Percentiles rank a stretch among this genome's conserved stretches.
These are phyloP conservation scores for Monoplex corrugatus DNA, from an alignment of 2,888 invertebrate genomes.

Conservation along the genomic window DNA sequence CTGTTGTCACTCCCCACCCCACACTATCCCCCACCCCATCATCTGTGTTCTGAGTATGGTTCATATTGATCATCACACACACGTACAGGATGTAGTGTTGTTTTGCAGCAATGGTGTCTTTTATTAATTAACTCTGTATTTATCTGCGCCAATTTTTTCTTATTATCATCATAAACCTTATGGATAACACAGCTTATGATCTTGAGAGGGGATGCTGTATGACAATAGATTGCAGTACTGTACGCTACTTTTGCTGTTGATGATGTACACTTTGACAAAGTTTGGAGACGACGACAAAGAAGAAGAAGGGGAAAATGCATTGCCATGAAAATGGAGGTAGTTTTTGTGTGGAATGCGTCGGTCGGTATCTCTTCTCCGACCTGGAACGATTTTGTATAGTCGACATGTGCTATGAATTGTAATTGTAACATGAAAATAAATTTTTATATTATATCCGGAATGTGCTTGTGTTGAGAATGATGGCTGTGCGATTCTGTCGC, in stretches of 20 bases:
- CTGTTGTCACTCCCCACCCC: too few relatives aligned
- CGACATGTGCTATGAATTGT: slow-evolving; percentile 30
- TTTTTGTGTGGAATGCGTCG: not conserved
- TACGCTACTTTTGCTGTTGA: not conserved
- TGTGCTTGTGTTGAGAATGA: not conserved
- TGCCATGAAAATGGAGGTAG: not conserved
- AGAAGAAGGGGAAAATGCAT: not conserved
- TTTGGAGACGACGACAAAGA: not conserved
- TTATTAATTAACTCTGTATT: slow-evolving; percentile 1
- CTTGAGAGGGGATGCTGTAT: not conserved
- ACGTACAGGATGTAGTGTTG: not conserved
- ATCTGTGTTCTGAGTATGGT: not conserved
- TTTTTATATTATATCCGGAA: slow-evolving; percentile 28
- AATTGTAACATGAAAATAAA: slow-evolving; percentile 10
- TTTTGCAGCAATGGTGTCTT: slow-evolving; percentile 8
- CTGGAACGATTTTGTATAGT: slow-evolving; percentile 5
- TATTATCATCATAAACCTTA: not conserved
- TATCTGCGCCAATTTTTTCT: not conserved
- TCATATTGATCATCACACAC: not conserved
- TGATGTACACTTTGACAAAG: not conserved
- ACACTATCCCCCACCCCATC: not conserved
- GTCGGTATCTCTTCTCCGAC: not conserved
- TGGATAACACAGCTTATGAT: not conserved
- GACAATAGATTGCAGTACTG: not conserved
- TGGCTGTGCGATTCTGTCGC: not conserved